These are phyloP conservation scores for Orycteropus afer DNA, from an alignment of 2,113 vertebrate genomes.

Conservation along the genomic window DNA sequence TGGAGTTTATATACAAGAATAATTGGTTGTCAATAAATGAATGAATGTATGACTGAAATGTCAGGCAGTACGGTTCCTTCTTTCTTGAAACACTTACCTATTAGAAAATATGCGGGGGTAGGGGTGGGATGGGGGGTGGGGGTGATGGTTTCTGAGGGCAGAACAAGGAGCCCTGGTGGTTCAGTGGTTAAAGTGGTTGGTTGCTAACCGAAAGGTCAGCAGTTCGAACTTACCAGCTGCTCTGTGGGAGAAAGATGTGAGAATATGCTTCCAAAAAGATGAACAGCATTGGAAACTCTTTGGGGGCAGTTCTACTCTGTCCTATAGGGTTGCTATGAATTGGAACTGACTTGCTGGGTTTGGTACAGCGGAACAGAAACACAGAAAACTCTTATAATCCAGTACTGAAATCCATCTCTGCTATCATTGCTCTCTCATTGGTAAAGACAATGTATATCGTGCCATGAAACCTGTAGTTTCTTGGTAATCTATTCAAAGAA, in stretches of 20 bases:
- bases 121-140: background rate
- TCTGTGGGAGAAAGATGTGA: too few species aligned
- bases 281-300: too few species aligned
- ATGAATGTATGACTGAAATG: background rate
- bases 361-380: too few species aligned
- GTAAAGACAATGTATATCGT: rapidly evolving
- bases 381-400: background rate
- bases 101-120: background rate
- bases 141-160: too few species aligned
- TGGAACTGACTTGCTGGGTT: too few species aligned
- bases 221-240: too few species aligned
- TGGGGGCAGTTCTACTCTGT: too few species aligned
- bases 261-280: too few species aligned
- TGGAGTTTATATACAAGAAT: rapidly evolving
- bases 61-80: background rate
- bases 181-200: too few species aligned
- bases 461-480: rapidly evolving
- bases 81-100: background rate
- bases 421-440: rapidly evolving
- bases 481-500: rapidly evolving
- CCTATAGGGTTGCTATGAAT: too few species aligned
- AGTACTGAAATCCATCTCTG: rapidly evolving
- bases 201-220: too few species aligned
- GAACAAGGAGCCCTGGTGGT: too few species aligned
- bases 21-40: background rate